Percentiles rank a stretch among this genome's conserved stretches.
phyloP scores from a whole-genome alignment of 2,113 vertebrate species.

The Engystomops pustulosus region DNA sequence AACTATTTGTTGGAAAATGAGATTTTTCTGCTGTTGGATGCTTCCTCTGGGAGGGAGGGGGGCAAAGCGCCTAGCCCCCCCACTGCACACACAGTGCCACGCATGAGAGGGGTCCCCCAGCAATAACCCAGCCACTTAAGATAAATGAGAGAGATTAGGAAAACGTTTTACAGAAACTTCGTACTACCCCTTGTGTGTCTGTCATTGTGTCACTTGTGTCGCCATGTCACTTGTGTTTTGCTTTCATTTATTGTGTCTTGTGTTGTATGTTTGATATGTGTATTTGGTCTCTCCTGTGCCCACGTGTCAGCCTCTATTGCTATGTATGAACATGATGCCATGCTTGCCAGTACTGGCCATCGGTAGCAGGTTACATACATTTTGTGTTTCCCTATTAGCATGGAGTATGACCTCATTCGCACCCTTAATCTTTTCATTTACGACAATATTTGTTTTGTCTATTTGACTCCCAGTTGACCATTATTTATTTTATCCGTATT shows the following conservation, averaged over 20 bases:
- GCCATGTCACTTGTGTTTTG: constrained; percentile 35
- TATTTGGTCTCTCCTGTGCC: background rate
- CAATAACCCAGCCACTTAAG: constrained; percentile 58
- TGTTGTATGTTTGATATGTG: background rate
- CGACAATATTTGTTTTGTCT: no score
- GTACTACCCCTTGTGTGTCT: constrained; percentile 47
- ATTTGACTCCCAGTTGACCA: no score
- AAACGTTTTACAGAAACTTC: constrained; percentile 55
- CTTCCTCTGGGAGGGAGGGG: constrained; percentile 54
- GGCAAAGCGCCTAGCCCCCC: constrained; percentile 27
- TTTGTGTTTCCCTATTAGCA: no score
- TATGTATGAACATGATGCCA: background rate
- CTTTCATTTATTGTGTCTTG: constrained; percentile 24
- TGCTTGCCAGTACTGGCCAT: no score
- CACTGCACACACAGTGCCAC: constrained; percentile 58
- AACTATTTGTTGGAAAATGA: constrained; percentile 61
- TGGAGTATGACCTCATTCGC: no score
- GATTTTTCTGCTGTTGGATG: constrained; percentile 61
- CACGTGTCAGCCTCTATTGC: background rate
- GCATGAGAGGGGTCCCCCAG: constrained; percentile 60
- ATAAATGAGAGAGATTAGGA: constrained; percentile 60
- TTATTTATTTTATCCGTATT: no score
- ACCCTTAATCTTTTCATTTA: no score
- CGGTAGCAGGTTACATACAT: no score
- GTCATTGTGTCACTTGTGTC: constrained; percentile 33